A percentile compares a stretch with the other conserved stretches of the same genome.
phyloP scores from a whole-genome alignment of 2,888 invertebrate species.

The Augiades crinisus region DNA sequence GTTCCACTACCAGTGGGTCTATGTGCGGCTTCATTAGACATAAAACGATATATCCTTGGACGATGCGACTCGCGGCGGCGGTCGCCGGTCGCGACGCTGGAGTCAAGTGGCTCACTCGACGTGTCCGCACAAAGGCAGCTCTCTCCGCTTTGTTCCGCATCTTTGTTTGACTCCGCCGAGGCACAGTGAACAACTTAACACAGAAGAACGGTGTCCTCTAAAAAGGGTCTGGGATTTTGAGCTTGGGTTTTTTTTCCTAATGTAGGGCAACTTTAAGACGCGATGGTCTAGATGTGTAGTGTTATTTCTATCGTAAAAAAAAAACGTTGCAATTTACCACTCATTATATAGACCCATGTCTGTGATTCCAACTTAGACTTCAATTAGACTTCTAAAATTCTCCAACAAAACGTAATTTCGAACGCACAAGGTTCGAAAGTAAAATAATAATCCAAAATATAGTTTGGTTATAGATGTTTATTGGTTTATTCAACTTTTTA shows the following conservation, averaged over 20 bases:
- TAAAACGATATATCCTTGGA: conserved; percentile 23
- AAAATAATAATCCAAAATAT: too few species aligned
- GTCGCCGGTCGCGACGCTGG: conserved; percentile 59
- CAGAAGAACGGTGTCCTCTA: conserved; percentile 32
- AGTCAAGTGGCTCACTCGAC: conserved; percentile 68
- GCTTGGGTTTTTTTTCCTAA: neutral
- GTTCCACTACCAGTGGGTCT: neutral
- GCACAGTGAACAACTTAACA: conserved; percentile 52
- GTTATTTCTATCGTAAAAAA: neutral
- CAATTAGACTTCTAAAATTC: too few species aligned
- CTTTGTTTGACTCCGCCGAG: conserved; percentile 72
- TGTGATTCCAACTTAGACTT: too few species aligned
- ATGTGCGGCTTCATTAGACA: too few species aligned
- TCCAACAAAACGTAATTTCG: too few species aligned
- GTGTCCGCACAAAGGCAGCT: conserved; percentile 71
- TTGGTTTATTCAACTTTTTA: too few species aligned
- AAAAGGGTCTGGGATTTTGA: neutral
- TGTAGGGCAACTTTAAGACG: conserved; percentile 6
- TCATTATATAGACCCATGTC: too few species aligned
- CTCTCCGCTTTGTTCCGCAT: conserved; percentile 76
- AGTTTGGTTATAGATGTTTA: too few species aligned
- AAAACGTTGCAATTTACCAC: too few species aligned
- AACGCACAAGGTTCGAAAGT: too few species aligned
- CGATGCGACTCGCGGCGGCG: conserved; percentile 32
- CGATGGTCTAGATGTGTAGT: neutral